A percentile compares a stretch with the other conserved stretches of the same genome.
These are phyloP conservation scores for Sparus aurata DNA, from an alignment of 2,797 vertebrate genomes.

Conservation along the genomic window DNA sequence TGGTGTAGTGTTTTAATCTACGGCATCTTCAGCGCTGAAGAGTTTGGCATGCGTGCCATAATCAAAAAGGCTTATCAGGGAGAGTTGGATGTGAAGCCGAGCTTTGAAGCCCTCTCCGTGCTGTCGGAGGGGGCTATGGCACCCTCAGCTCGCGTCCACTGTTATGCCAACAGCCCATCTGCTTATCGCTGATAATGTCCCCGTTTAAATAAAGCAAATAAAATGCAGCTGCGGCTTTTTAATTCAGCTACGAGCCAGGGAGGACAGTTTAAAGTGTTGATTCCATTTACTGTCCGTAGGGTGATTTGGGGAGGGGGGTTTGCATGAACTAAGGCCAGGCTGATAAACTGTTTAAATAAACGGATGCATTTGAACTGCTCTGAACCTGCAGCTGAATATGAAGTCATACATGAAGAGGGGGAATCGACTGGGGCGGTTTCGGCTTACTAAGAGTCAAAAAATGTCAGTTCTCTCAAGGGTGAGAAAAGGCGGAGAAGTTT, in stretches of 20 bases:
- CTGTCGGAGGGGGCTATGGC: constrained; percentile 19
- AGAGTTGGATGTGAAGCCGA: constrained; percentile 26
- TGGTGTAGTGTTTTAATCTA: constrained; percentile 23
- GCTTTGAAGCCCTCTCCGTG: constrained; percentile 52
- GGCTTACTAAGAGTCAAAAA: constrained; percentile 13
- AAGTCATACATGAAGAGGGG: constrained; percentile 13
- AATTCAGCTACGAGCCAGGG: constrained; percentile 26
- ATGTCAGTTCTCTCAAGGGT: background rate
- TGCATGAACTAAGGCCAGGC: constrained; percentile 14
- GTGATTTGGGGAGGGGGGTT: constrained; percentile 29
- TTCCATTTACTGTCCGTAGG: constrained; percentile 42
- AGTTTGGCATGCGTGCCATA: constrained; percentile 20
- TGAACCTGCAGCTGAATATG: constrained; percentile 29
- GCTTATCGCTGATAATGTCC: constrained; percentile 61
- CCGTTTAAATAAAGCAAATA: constrained; percentile 55
- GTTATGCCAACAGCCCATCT: constrained; percentile 58
- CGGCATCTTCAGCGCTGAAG: constrained; percentile 19
- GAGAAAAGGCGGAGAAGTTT: background rate
- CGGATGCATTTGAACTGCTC: background rate
- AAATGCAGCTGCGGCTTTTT: constrained; percentile 51
- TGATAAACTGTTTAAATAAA: constrained; percentile 36
- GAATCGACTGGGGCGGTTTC: constrained; percentile 35
- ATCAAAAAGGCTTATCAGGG: constrained; percentile 49
- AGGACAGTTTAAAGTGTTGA: constrained; percentile 21
- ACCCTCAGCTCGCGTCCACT: constrained; percentile 17